phyloP scores from a whole-genome alignment of 2,113 vertebrate species.

The Clarias gariepinus region DNA sequence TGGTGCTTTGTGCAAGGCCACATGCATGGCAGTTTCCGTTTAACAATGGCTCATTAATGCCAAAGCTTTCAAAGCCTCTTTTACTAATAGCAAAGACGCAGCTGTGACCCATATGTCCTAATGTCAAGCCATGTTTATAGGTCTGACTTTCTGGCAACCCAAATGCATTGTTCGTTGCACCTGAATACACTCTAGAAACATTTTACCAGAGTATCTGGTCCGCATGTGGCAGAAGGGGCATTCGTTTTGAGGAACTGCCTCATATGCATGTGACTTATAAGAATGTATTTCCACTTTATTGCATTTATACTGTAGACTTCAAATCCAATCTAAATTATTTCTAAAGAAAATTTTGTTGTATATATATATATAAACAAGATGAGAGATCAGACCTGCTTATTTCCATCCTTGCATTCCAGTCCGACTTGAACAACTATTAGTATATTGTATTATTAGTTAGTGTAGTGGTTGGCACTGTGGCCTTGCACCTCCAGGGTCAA shows the following conservation, averaged over 20 bases:
- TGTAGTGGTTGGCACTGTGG: not conserved
- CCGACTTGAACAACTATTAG: too few species aligned
- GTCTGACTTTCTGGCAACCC: not conserved
- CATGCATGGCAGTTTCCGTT: conserved; percentile 19
- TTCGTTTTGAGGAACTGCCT: conserved; percentile 15
- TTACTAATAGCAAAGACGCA: conserved; percentile 45
- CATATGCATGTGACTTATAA: not conserved
- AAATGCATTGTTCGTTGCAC: not conserved
- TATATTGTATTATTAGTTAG: too few species aligned
- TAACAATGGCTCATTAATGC: conserved; percentile 45
- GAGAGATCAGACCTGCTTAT: not conserved
- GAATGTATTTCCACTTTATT: not conserved
- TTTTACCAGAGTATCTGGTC: conserved; percentile 50
- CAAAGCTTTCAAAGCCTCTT: conserved; percentile 43
- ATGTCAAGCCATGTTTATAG: conserved; percentile 22
- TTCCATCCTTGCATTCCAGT: not conserved
- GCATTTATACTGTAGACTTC: not conserved
- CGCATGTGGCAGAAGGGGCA: conserved; percentile 21
- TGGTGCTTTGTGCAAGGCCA: not conserved
- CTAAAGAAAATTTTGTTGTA: not conserved
- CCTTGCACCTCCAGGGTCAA: too few species aligned
- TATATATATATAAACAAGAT: not conserved
- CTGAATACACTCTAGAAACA: conserved; percentile 63
- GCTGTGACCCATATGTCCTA: conserved; percentile 46
- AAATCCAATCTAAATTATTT: not conserved